These are phyloP conservation scores for Cathartes aura DNA, from an alignment of 2,113 vertebrate genomes.

Conservation along the genomic window DNA sequence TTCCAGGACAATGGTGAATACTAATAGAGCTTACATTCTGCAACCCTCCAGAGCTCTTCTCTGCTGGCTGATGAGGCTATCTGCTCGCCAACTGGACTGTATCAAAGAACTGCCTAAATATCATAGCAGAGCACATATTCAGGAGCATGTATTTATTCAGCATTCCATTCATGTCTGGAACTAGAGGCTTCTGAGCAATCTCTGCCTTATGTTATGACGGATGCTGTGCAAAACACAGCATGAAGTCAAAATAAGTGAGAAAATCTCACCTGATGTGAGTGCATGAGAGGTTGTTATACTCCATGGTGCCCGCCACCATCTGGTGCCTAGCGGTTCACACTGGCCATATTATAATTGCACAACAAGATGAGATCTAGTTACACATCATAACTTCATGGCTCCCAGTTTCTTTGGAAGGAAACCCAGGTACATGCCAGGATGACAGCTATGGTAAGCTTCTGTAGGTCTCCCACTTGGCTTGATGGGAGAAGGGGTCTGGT, in stretches of 20 bases:
- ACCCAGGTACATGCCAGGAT: not conserved
- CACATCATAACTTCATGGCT: not conserved
- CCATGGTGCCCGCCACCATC: not conserved
- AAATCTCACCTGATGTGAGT: not conserved
- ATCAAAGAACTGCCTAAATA: not conserved
- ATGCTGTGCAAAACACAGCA: not conserved
- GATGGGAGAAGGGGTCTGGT: not conserved
- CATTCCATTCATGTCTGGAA: not conserved
- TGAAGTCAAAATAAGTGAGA: not conserved
- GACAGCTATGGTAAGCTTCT: not conserved
- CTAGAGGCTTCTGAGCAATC: not conserved
- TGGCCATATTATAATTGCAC: not conserved
- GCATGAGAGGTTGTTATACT: not conserved
- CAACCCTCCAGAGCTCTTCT: not conserved
- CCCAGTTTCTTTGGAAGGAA: not conserved
- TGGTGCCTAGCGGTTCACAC: not conserved
- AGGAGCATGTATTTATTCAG: not conserved
- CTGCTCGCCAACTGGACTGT: not conserved
- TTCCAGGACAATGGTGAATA: not conserved
- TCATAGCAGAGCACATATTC: not conserved
- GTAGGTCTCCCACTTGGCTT: not conserved
- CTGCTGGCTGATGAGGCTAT: not conserved
- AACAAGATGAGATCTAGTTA: not conserved
- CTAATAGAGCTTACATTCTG: not conserved
- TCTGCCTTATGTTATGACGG: not conserved